phyloP scores from a whole-genome alignment of 2,888 invertebrate species.

The Lathronympha strigana region DNA sequence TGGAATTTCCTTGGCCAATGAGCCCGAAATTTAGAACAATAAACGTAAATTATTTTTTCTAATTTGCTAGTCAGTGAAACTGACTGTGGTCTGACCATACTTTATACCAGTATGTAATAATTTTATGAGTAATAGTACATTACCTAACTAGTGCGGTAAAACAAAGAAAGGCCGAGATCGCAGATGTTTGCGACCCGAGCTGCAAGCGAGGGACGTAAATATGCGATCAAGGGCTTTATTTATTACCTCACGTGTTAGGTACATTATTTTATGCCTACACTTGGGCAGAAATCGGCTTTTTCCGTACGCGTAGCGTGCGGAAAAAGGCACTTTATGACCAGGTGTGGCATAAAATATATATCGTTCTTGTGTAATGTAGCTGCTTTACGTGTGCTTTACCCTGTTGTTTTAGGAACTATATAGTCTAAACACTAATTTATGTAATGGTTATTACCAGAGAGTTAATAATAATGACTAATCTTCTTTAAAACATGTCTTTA shows the following conservation, averaged over 20 bases:
- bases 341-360: constrained; percentile 16
- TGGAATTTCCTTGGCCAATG: neutral
- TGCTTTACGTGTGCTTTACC: constrained; percentile 37
- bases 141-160: no score
- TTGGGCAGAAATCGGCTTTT: no score
- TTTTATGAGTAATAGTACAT: neutral
- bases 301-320: no score
- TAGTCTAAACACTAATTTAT: neutral
- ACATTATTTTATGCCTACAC: no score
- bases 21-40: constrained; percentile 32
- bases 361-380: constrained; percentile 32
- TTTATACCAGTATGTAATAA: constrained; percentile 19
- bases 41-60: constrained; percentile 21
- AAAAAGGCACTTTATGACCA: no score
- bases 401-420: neutral
- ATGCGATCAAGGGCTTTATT: no score
- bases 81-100: constrained; percentile 39
- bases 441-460: neutral
- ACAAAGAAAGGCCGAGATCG: no score
- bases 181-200: no score
- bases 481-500: neutral
- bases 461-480: neutral
- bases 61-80: constrained; percentile 35
- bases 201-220: no score
- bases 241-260: no score